Conservation (phyloP, 2,797 vertebrate genomes). For the Sebastes reedi region DNA sequence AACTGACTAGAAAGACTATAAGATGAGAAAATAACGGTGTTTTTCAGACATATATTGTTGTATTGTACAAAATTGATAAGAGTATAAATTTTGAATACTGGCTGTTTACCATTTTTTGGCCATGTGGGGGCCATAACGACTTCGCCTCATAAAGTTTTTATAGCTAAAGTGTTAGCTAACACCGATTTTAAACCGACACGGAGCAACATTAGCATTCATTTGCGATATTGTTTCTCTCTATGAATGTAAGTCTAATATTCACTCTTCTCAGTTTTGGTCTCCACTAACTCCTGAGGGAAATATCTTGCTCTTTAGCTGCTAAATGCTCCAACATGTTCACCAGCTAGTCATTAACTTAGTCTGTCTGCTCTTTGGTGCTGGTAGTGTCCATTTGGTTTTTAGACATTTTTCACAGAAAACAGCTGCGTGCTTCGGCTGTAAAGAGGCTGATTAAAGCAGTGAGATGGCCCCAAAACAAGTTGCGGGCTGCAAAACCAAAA, state of each 20-base stretch:
- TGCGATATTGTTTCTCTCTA: no score
- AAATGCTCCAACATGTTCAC: no score
- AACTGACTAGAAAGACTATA: not conserved
- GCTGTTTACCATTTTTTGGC: not conserved
- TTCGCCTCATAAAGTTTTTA: not conserved
- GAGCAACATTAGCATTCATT: no score
- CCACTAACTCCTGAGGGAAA: no score
- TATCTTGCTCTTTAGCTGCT: no score
- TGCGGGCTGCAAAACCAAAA: not conserved
- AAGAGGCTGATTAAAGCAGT: not conserved
- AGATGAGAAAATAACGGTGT: not conserved
- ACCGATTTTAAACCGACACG: no score
- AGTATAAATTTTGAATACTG: not conserved
- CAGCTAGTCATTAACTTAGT: no score
- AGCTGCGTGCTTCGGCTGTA: not conserved
- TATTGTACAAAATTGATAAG: not conserved
- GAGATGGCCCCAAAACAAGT: not conserved
- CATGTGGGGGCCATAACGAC: not conserved
- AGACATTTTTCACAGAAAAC: not conserved
- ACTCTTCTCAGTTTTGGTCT: no score
- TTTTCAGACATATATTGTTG: not conserved
- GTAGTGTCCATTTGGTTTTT: no score
- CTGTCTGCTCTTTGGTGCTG: no score
- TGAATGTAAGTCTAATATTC: no score
- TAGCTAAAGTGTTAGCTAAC: not conserved